A percentile compares a stretch with the other conserved stretches of the same genome.
Evolutionary conservation across 1,140 invertebrate species (phyloP).

Genomic region (Adoxophyes honmai): DNA sequence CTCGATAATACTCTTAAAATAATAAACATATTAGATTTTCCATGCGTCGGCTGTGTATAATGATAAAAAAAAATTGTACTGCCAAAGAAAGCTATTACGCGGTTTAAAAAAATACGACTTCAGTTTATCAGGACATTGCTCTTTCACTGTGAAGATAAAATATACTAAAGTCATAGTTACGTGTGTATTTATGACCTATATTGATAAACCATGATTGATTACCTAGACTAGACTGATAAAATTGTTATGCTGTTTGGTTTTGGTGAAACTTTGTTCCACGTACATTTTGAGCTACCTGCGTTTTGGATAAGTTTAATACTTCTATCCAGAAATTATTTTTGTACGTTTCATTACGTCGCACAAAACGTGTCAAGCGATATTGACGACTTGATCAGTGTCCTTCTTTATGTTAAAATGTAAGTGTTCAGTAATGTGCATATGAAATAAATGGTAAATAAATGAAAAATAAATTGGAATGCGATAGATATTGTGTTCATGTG

Average conservation of each 20-base stretch:
- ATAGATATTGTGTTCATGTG: constrained; percentile 50
- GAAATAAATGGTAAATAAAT: constrained; percentile 40
- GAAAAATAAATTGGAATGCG: constrained; percentile 48
- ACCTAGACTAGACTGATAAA: not conserved
- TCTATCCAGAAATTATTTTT: too few relatives aligned
- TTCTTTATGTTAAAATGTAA: constrained; percentile 22
- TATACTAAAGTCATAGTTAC: not conserved
- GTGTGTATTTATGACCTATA: constrained; percentile 1
- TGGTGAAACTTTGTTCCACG: too few relatives aligned
- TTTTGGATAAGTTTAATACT: too few relatives aligned
- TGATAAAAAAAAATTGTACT: too few relatives aligned
- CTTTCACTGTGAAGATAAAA: not conserved
- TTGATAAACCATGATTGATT: constrained; percentile 5
- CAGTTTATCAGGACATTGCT: not conserved
- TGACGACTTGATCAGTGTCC: constrained; percentile 28
- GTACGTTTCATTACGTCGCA: constrained; percentile 23
- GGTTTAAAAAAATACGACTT: not conserved
- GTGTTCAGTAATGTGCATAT: constrained; percentile 49
- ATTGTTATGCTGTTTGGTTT: too few relatives aligned
- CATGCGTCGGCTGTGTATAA: too few relatives aligned
- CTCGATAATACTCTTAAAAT: too few relatives aligned
- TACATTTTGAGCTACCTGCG: too few relatives aligned
- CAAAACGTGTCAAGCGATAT: constrained; percentile 27
- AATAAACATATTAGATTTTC: too few relatives aligned
- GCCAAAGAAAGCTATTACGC: too few relatives aligned